Evolutionary conservation across 2,888 invertebrate species (phyloP), one percentile per base, ranked within the genome.

Genomic region (Drosophila niveifrons): DNA sequence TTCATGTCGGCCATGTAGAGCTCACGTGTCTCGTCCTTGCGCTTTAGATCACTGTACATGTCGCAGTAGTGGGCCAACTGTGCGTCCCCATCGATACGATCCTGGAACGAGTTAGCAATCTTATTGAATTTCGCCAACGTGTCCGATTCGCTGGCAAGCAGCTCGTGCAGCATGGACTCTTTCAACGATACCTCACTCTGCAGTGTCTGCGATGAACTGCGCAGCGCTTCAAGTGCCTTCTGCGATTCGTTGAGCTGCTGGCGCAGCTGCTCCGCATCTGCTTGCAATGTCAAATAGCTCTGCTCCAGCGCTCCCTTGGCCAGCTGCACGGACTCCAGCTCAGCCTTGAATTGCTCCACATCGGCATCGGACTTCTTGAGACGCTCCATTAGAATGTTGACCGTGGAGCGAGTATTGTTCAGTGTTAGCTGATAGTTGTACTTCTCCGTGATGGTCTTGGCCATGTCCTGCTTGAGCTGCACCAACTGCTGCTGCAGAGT

Each of bases 81-180:
- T 52, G 91, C 90, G 77, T 92, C 92, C 11, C 89, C 89, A 63
- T 92, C 91, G 71, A 92, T 90, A 62, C 91, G 91, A 82, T 91
- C 91, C 90, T 93, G 92, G 89, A 93, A 93, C 79, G 92, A 90
- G 89, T 91, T 91, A 75, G 92, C 92, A 90, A 93, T 92, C 88
- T 93, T 92, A 89, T 91, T 91, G 81, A 93, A 92, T 87, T 92
- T 92, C 72, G 91, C 91, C 80, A 92, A 73, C 50, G 92, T 92
- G 78, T 92, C 92, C 72, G 92, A 90, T 67, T 93, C 93, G 59
- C 92, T 92, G 63, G 90, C 89, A 62, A 92, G 89, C 73, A 92
- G 86, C 78, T 91, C 91, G 75, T 90, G 91, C 75, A 91, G 91
- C 83, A 92, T 88, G 34, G 82, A 86, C 79, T 93, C 92, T 89